Percentiles rank a stretch among this genome's conserved stretches.
Evolutionary conservation across 2,888 invertebrate species (phyloP).

Genomic region (Torymus texanus): DNA sequence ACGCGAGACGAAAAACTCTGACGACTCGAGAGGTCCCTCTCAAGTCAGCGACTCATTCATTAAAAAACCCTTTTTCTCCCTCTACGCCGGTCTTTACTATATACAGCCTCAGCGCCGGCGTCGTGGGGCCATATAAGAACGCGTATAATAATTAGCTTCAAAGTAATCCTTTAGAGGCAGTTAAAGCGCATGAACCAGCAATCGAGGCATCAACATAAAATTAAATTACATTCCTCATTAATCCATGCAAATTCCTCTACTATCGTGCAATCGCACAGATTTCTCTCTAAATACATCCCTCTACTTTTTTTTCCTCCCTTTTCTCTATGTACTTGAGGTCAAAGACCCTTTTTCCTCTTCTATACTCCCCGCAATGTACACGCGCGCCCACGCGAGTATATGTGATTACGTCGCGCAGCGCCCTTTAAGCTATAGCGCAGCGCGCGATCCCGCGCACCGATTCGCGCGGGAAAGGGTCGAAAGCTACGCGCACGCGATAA

Average conservation of each 20-base stretch:
- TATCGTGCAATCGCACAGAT: constrained; percentile 15
- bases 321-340: constrained; percentile 12
- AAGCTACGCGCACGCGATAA: constrained; percentile 46
- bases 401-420: constrained; percentile 37
- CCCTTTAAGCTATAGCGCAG: constrained; percentile 30
- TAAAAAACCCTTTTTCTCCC: constrained; percentile 30
- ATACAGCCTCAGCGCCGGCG: background rate
- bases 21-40: constrained; percentile 35
- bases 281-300: background rate
- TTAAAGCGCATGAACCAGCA: constrained; percentile 46
- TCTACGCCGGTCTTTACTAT: background rate
- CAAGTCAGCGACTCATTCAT: constrained; percentile 42
- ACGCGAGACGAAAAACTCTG: constrained; percentile 26
- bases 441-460: constrained; percentile 35
- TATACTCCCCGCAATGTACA: background rate
- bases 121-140: constrained; percentile 20
- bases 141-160: constrained; percentile 53
- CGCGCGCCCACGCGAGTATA: background rate
- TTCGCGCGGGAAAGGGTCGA: constrained; percentile 27
- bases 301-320: background rate
- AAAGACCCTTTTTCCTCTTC: constrained; percentile 21
- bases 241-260: constrained; percentile 49
- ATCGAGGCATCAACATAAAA: constrained; percentile 56
- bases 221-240: constrained; percentile 56
- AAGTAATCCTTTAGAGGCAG: constrained; percentile 53